A percentile compares a stretch with the other conserved stretches of the same genome.
Evolutionary conservation across 2,113 vertebrate species (phyloP).

Genomic region (Pteronura brasiliensis): DNA sequence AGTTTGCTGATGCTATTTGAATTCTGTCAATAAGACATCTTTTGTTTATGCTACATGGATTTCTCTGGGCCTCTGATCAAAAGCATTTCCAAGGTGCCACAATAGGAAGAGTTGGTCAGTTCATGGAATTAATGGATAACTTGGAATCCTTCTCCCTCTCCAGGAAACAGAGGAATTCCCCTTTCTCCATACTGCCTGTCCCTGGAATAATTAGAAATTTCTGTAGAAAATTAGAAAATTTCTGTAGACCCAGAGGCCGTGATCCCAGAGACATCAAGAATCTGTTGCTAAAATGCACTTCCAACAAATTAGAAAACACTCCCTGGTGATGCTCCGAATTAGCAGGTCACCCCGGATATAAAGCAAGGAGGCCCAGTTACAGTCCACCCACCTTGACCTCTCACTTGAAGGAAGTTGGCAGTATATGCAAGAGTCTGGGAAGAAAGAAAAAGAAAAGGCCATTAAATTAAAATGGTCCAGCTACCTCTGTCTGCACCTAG

Average conservation of each 20-base stretch:
- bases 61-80: neutral
- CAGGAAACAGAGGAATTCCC: neutral
- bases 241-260: constrained; percentile 67
- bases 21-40: neutral
- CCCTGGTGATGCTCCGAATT: constrained; percentile 76
- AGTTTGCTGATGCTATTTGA: constrained; percentile 46
- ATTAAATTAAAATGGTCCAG: neutral
- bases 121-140: neutral
- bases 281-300: constrained; percentile 61
- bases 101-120: neutral
- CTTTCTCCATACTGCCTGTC: constrained; percentile 24
- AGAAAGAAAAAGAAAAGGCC: neutral
- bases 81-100: neutral
- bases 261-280: constrained; percentile 67
- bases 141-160: constrained; percentile 11
- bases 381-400: constrained; percentile 12
- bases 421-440: neutral
- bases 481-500: neutral
- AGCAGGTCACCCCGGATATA: constrained; percentile 64
- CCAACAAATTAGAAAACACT: constrained; percentile 75
- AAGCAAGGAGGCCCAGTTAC: constrained; percentile 65
- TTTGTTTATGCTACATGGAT: neutral
- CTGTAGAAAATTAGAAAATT: constrained; percentile 1
- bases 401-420: neutral
- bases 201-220: constrained; percentile 51